Evolutionary conservation across 2,888 invertebrate species (phyloP).

Genomic region (Drosophila nr. fundita): DNA sequence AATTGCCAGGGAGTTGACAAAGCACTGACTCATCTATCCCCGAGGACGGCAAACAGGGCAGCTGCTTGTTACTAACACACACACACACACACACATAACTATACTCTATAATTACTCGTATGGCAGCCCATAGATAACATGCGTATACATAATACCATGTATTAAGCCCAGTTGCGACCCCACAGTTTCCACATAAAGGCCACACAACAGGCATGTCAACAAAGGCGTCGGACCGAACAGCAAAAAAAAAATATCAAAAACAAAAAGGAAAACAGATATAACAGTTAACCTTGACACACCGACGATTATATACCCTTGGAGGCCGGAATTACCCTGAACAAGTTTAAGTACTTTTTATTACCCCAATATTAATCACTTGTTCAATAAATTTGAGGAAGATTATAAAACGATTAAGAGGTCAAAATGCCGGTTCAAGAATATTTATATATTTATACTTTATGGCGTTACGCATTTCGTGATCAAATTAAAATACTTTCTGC

Average conservation of each 20-base stretch:
- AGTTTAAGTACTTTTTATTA: background rate
- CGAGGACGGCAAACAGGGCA: slow-evolving; percentile 58
- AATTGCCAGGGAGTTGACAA: slow-evolving; percentile 40
- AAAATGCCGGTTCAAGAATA: background rate
- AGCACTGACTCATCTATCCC: slow-evolving; percentile 58
- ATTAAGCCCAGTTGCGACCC: slow-evolving; percentile 25
- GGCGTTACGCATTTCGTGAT: background rate
- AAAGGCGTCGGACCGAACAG: slow-evolving; percentile 43
- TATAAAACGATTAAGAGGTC: background rate
- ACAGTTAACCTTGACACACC: background rate
- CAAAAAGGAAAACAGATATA: background rate
- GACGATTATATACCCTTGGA: slow-evolving; percentile 3
- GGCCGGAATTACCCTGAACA: background rate
- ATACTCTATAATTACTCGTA: slow-evolving; percentile 42
- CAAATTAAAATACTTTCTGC: background rate
- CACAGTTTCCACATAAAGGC: slow-evolving; percentile 16
- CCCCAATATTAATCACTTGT: background rate
- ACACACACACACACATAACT: background rate
- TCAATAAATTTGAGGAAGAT: background rate
- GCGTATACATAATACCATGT: slow-evolving; percentile 68
- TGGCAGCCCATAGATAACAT: slow-evolving; percentile 50
- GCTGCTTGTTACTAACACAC: slow-evolving; percentile 63
- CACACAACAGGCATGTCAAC: slow-evolving; percentile 44
- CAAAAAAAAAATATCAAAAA: slow-evolving; percentile 21
- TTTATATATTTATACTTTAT: background rate